phyloP scores from a whole-genome alignment of 2,797 vertebrate species.

The Momotus momota region DNA sequence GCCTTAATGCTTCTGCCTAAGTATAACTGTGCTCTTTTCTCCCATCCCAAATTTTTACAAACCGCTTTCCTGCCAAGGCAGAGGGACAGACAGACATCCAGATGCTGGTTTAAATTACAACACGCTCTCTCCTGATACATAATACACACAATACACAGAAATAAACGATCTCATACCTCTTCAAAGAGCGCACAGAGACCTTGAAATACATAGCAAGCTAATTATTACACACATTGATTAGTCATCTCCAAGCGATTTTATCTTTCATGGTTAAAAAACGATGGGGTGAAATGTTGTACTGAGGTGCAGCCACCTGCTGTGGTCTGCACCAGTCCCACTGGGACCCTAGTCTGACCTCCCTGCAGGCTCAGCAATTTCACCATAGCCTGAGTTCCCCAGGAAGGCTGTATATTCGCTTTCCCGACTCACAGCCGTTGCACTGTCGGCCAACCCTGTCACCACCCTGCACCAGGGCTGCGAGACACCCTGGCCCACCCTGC shows the following conservation, averaged over 20 bases:
- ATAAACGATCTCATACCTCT: neutral
- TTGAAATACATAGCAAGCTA: neutral
- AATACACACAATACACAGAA: neutral
- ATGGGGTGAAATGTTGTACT: neutral
- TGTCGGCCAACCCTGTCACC: rapidly evolving
- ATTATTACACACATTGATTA: neutral
- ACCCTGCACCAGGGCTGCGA: neutral
- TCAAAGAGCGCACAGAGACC: neutral
- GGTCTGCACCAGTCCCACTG: neutral
- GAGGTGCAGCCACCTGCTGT: neutral
- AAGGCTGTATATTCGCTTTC: neutral
- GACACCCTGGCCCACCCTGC: neutral
- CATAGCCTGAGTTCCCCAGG: neutral
- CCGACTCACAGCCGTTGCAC: rapidly evolving
- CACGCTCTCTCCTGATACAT: neutral
- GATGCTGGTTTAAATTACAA: neutral
- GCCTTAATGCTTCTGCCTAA: neutral
- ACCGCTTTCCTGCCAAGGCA: neutral
- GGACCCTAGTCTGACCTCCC: neutral
- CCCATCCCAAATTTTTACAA: neutral
- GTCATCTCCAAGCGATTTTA: neutral
- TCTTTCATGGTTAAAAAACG: neutral
- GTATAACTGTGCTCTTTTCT: neutral
- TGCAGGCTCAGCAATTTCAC: neutral
- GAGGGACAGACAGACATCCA: neutral